These are phyloP conservation scores for Procapra przewalskii DNA, from an alignment of 2,113 vertebrate species.

Conservation along the genomic window DNA sequence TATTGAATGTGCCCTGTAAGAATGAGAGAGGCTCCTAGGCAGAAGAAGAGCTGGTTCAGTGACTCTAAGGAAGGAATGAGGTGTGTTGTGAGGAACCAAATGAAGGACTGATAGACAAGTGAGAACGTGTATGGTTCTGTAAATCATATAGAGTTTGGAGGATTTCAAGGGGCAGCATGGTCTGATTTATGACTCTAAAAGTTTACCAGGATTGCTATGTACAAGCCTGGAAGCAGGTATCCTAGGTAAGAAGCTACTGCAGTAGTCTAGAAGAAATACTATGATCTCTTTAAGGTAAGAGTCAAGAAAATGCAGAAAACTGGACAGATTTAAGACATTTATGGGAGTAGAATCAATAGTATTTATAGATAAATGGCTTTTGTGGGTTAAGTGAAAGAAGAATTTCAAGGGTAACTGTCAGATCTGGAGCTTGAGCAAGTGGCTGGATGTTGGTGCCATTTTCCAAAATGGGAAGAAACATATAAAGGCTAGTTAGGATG, in stretches of 20 bases:
- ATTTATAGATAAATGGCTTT: neutral
- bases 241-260: neutral
- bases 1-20: neutral
- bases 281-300: neutral
- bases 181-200: neutral
- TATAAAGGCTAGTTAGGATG: too few relatives aligned
- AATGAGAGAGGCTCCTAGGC: neutral
- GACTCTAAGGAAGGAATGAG: neutral
- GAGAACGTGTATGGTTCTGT: neutral
- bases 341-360: neutral
- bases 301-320: neutral
- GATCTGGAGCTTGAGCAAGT: neutral
- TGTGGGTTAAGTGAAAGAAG: neutral
- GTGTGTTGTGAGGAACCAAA: neutral
- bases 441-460: neutral
- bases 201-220: neutral
- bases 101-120: neutral
- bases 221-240: neutral
- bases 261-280: neutral
- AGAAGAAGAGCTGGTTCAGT: neutral
- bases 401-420: neutral
- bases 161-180: neutral
- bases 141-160: neutral
- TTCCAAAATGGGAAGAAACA: conserved; percentile 8
- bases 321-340: neutral